Evolutionary conservation across 2,113 vertebrate species (phyloP), one percentile per base, ranked within the genome.

Genomic region (Cyprinodon variegatus): DNA sequence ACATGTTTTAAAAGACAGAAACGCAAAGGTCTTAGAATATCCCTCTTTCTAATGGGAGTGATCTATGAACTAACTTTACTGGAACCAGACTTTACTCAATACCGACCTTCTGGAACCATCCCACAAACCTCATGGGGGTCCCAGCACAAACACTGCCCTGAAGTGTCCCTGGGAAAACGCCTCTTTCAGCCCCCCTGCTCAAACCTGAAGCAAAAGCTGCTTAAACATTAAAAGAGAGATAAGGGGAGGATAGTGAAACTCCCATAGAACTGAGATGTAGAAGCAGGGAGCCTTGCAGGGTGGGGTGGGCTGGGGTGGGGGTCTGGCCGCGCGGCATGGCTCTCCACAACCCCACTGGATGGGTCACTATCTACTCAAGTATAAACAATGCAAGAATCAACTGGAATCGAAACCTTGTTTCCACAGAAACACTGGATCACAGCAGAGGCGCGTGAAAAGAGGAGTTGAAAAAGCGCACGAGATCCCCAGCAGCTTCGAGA

Each of bases 361-460:
- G 60, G 46, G 74, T 80, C 66, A 74, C 69, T 48, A 78, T 65
- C 39, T 65, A 69, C 74, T 20, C 17, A 78, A 46, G 64, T 78
- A 89, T 84, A 85, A 74, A 85, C 82, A 88, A 83, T 60, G 50
- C 72, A 86, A 82, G 84, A 90, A 77, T 87, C 69, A 73, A 66
- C 50, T 70, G 62, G 69, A 39, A 53, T 71, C 68, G 14, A 73
- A 78, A 78, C 59, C 78, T 37, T 15, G 72, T 53, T 17, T 41
- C 65, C 40, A 20, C 2, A 17, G 65, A 38, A 13, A 4, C 43
- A 70, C 15, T 39, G 6, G 53, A 43, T 62, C 45, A 37, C 13
- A 36, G 60, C 0, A 50, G 72, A 29, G 57, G 1, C 62, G 17
- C 22, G 40, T 53, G 48, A 70, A 68, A 79, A 70, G 48, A 29